Conservation (phyloP, 1,140 invertebrate genomes). For the Drosophila persimilis region DNA sequence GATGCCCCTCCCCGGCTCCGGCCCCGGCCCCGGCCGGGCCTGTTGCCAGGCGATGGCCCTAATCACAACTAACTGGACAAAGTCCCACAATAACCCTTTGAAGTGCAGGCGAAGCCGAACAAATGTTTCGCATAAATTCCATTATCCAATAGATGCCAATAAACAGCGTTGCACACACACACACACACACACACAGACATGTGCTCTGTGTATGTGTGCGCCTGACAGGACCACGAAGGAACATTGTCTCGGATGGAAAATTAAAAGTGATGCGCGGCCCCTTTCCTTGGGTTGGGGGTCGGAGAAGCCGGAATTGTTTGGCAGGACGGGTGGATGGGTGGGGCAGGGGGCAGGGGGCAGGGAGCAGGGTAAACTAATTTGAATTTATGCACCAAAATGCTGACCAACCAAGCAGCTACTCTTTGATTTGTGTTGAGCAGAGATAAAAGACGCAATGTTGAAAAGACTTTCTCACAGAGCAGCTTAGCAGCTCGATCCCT, state of each 20-base stretch:
- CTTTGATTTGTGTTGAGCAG: not conserved
- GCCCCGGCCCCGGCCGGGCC: not conserved
- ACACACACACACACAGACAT: constrained; percentile 11
- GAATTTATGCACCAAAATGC: constrained; percentile 62
- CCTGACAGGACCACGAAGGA: constrained; percentile 60
- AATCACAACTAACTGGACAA: constrained; percentile 42
- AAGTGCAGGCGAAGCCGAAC: constrained; percentile 29
- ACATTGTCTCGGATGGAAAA: constrained; percentile 69
- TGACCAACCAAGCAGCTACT: constrained; percentile 11
- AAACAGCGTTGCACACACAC: constrained; percentile 43
- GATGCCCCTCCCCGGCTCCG: not conserved
- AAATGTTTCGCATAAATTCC: constrained; percentile 71
- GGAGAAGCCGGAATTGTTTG: constrained; percentile 1
- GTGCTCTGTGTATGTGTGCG: constrained; percentile 17
- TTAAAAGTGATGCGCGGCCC: constrained; percentile 72
- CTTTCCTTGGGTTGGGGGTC: not conserved
- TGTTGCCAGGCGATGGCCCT: constrained; percentile 19
- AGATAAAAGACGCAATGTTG: too few species aligned
- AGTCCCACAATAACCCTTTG: constrained; percentile 36
- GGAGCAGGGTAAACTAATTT: constrained; percentile 61
- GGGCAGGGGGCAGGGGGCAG: constrained; percentile 10
- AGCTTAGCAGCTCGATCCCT: not conserved
- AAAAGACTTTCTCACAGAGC: too few species aligned
- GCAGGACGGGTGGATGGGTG: not conserved
- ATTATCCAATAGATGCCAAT: constrained; percentile 78